Conservation (phyloP, 1,140 invertebrate genomes). For the Drosophila ohnishii region DNA sequence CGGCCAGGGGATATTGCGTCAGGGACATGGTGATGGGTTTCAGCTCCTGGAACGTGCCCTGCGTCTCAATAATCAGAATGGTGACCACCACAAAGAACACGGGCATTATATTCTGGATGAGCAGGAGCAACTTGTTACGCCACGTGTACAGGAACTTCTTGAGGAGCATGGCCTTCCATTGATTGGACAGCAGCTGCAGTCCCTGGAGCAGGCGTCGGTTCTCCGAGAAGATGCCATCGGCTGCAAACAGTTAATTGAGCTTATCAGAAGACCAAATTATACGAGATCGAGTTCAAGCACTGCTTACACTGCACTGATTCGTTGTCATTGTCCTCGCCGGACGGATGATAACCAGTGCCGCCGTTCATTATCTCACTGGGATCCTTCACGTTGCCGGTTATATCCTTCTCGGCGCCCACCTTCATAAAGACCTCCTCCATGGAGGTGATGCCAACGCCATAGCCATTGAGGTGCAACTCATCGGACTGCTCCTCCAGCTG, state of each 20-base stretch:
- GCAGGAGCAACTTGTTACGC: slow-evolving; percentile 84
- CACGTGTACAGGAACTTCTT: slow-evolving; percentile 85
- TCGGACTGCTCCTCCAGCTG: slow-evolving; percentile 59
- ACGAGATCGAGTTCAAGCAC: slow-evolving; percentile 37
- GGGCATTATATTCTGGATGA: slow-evolving; percentile 86
- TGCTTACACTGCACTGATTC: slow-evolving; percentile 73
- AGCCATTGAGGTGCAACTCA: slow-evolving; percentile 87
- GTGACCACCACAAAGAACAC: slow-evolving; percentile 86
- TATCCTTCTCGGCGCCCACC: slow-evolving; percentile 71
- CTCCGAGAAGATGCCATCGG: slow-evolving; percentile 57
- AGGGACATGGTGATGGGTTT: slow-evolving; percentile 56
- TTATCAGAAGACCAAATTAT: slow-evolving; percentile 26
- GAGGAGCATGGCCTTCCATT: slow-evolving; percentile 86
- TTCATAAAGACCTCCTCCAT: slow-evolving; percentile 94
- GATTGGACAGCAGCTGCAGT: slow-evolving; percentile 81
- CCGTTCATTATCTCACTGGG: slow-evolving; percentile 49
- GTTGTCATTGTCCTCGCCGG: slow-evolving; percentile 47
- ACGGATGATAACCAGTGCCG: slow-evolving; percentile 20
- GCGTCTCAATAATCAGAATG: slow-evolving; percentile 83
- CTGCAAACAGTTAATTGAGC: slow-evolving; percentile 66
- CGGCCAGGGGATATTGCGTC: slow-evolving; percentile 55
- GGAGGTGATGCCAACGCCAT: slow-evolving; percentile 96
- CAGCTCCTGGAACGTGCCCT: slow-evolving; percentile 41
- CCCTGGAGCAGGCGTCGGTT: slow-evolving; percentile 54
- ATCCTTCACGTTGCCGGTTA: slow-evolving; percentile 33